Evolutionary conservation across 2,797 vertebrate species (phyloP), one percentile per base, ranked within the genome.

Genomic region (Atherinosoma microstoma): DNA sequence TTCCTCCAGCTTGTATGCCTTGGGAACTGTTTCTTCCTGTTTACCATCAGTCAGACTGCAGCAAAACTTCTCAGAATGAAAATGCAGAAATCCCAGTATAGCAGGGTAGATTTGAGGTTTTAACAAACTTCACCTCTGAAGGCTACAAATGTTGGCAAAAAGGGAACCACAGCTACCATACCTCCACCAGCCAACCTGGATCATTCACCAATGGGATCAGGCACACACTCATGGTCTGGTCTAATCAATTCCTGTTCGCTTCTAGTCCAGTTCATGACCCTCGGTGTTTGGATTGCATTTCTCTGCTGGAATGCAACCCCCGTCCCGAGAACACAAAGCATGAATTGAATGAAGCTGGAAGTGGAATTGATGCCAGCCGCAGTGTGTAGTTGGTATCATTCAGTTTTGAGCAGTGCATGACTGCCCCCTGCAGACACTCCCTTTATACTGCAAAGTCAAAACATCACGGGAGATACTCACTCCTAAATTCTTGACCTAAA

Each of bases 371-470:
- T 87, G 81, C 75, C 85, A 79, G 68, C 72, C 47, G 0, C 80
- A 77, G 73, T 80, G 86, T 83, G 80, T 76, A 49, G 60, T 71
- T 72, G 9, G 20, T 30, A 18, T 84, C 86, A 80, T 82, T 83
- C 32, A 6, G 73, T 83, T 24, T 86, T 85, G 76, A 76, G 76
- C 51, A 30, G 87, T 80, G 89, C 90, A 87, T 85, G 88, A 85
- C 87, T 91, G 91, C 89, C 91, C 87, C 85, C 91, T 90, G 70
- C 84, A 87, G 90, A 22, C 84, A 70, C 72, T 75, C 56, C 45
- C 56, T 22, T 18, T 66, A 65, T 72, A 89, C 79, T 88, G 32
- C 86, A 87, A 72, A 30, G 54, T 53, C 65, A 54, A 57, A 32
- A 58, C 2, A 20, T 58, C 51, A 66, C 18, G 60, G 11, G 0